Conservation (phyloP, 2,888 invertebrate species). For the Noctua janthe region DNA sequence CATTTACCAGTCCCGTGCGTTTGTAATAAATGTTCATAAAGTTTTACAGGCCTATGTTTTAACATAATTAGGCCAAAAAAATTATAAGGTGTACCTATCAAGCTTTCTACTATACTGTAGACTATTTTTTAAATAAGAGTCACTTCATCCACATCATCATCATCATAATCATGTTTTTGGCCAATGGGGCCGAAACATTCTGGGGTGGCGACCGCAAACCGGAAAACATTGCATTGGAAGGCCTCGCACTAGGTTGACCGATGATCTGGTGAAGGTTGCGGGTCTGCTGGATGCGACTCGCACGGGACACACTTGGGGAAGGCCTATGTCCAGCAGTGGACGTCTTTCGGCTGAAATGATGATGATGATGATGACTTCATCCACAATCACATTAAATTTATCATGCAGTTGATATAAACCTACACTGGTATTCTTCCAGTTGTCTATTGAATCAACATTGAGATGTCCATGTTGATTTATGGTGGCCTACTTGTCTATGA, state of each 20-base stretch:
- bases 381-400: slow-evolving; percentile 4
- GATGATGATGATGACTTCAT: background rate
- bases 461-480: slow-evolving; percentile 1
- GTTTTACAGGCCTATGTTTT: background rate
- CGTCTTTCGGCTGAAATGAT: too few relatives aligned
- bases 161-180: too few relatives aligned
- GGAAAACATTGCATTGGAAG: too few relatives aligned
- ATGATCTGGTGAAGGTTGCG: too few relatives aligned
- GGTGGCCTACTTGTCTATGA: slow-evolving; percentile 25
- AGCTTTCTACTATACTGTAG: too few relatives aligned
- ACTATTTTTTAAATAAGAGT: background rate
- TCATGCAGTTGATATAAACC: slow-evolving; percentile 1
- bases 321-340: too few relatives aligned
- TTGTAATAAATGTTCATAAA: background rate
- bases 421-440: background rate
- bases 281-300: too few relatives aligned
- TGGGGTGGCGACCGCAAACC: too few relatives aligned
- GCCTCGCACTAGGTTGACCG: too few relatives aligned
- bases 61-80: background rate
- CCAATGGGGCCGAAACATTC: too few relatives aligned
- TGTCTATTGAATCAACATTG: slow-evolving; percentile 5
- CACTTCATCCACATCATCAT: background rate
- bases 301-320: too few relatives aligned
- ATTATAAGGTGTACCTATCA: background rate
- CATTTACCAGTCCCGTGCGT: background rate